Evolutionary conservation across 2,113 vertebrate species (phyloP), one percentile per base, ranked within the genome.

Genomic region (Pseudorectes ferrugineus): DNA sequence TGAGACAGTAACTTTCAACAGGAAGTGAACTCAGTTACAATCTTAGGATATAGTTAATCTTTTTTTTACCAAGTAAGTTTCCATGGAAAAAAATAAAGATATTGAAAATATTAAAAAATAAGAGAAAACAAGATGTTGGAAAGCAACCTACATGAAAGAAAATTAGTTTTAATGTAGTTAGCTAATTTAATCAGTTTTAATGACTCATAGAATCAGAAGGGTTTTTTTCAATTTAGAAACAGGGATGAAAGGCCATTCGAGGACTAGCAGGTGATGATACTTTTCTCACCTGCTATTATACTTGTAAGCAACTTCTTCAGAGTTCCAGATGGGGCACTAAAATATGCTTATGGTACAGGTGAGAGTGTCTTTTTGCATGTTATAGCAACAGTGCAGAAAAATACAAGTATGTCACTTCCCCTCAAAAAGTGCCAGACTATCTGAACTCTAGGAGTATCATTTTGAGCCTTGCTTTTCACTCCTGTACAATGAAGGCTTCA

Each of bases 141-240:
- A 45, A 73, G 13, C 5, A 80, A 92, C 62, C 23, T 46, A 46
- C 21, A 28, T 33, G 46, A 54, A 76, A 83, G 13, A 79, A 90
- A 80, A 58, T 22, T 35, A 15, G 5, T 70, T 83, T 79, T 38
- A 70, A 57, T 65, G 6, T 36, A 68, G 31, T 46, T 73, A 63
- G 22, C 36, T 78, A 52, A 74, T 74, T 66, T 59, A 83, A 55
- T 57, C 46, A 5, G 5, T 77, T 87, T 67, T 48, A 93, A 66
- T 62, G 55, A 62, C 23, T 67, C 29, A 61, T 40, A 48, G 82
- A 81, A 49, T 35, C 26, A 45, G n/a, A 73, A 19, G 5, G 2
- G 3, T 59, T 82, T 77, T 68, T 91, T 89, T 85, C 28, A n/a
- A 11, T 65, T 72, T 88, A 88, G 67, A 80, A 77, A 65, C 10